Evolutionary conservation across 2,888 invertebrate species (phyloP).

Genomic region (Gari tellinella): DNA sequence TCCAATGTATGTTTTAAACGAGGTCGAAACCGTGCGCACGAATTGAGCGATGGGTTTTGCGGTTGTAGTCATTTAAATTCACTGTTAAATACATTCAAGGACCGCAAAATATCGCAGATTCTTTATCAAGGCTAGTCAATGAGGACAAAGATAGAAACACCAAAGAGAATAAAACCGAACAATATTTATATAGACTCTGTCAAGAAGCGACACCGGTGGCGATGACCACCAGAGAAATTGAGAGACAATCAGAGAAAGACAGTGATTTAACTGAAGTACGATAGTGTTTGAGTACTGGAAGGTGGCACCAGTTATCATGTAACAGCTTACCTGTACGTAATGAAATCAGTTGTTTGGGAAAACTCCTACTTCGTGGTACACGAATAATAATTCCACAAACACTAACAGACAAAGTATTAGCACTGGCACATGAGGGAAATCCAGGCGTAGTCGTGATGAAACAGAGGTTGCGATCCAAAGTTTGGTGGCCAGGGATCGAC

Average conservation of each 20-base stretch:
- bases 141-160: neutral
- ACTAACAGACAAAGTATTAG: neutral
- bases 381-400: slow-evolving; percentile 3
- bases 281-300: too few species aligned
- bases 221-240: too few species aligned
- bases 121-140: slow-evolving; percentile 23
- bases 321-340: too few species aligned
- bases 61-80: slow-evolving; percentile 56
- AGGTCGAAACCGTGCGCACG: slow-evolving; percentile 64
- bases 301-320: too few species aligned
- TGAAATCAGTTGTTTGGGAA: slow-evolving; percentile 13
- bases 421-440: slow-evolving; percentile 16
- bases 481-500: slow-evolving; percentile 23
- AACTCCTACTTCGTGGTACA: slow-evolving; percentile 4
- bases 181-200: slow-evolving; percentile 2
- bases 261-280: too few species aligned
- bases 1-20: slow-evolving; percentile 61
- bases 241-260: too few species aligned
- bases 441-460: slow-evolving; percentile 13
- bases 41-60: slow-evolving; percentile 65
- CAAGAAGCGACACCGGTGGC: too few species aligned
- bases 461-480: neutral
- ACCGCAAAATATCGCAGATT: slow-evolving; percentile 48
- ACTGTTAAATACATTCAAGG: slow-evolving; percentile 41
- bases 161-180: neutral